These are phyloP conservation scores for Gonocerus acuteangulatus DNA, from an alignment of 2,888 invertebrate genomes.

Conservation along the genomic window DNA sequence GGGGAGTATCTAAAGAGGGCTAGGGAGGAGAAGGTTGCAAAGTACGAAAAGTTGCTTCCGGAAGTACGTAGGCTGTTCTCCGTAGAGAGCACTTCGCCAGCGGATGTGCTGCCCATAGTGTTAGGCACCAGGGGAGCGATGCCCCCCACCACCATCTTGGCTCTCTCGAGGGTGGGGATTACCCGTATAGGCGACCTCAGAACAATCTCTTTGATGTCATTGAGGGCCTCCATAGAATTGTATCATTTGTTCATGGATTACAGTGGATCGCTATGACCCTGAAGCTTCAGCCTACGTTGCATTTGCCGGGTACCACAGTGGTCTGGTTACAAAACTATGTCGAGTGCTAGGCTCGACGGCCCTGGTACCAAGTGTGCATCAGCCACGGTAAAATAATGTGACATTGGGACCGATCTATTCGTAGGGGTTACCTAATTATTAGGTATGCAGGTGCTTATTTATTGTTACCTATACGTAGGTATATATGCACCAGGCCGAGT, in stretches of 20 bases:
- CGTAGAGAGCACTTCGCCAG: constrained; percentile 14
- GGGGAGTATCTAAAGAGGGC: constrained; percentile 36
- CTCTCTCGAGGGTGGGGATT: constrained; percentile 37
- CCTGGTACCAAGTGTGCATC: too few relatives aligned
- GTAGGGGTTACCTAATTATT: background rate
- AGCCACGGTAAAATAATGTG: too few relatives aligned
- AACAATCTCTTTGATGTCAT: constrained; percentile 40
- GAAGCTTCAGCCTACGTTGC: background rate
- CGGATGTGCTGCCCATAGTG: constrained; percentile 40
- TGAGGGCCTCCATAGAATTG: constrained; percentile 39
- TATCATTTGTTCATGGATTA: constrained; percentile 40
- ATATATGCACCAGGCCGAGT: background rate
- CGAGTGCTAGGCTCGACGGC: too few relatives aligned
- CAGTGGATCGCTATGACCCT: constrained; percentile 30
- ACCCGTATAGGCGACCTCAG: constrained; percentile 29
- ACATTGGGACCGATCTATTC: background rate
- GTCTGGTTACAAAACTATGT: too few relatives aligned
- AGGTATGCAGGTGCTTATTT: too few relatives aligned
- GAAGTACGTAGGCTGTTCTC: constrained; percentile 29
- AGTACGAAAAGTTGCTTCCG: constrained; percentile 29
- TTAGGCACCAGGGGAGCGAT: constrained; percentile 41
- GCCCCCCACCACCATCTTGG: constrained; percentile 38
- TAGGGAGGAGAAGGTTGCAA: constrained; percentile 39
- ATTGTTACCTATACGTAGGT: too few relatives aligned
- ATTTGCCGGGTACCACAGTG: too few relatives aligned